Evolutionary conservation across 2,888 invertebrate genomes (phyloP), one percentile per base, ranked within the genome.

Genomic region (Andricus curvator): DNA sequence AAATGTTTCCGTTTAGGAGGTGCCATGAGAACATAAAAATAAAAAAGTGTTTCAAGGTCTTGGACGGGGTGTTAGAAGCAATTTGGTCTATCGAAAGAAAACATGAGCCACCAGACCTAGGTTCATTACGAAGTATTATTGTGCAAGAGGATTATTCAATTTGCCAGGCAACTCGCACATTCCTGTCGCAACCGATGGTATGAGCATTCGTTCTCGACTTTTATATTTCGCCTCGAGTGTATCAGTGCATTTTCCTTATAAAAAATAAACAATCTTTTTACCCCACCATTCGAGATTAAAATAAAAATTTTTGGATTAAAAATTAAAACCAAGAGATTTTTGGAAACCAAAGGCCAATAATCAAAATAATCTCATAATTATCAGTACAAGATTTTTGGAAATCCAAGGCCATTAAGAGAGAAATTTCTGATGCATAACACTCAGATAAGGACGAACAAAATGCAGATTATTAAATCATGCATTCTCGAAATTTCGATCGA

Each of bases 101-200:
- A 48, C 22, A 48, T 70, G 15, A 9, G 25, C 4, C 15, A 37
- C 22, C 77, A 77, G 80, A 80, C 78, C 78, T 78, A 81, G 81
- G 80, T 78, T 80, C 80, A 81, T 84, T 84, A 74, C 66, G 81
- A 77, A 84, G 82, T 82, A 44, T 51, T 80, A 82, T 84, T 84
- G 11, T 48, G 82, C 78, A 84, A 84, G 82, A 65, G 56, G 82
- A 82, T 84, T 84, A 82, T 84, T 82, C 80, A 84, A 82, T 82
- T 84, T 82, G 80, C 80, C 78, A 80, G 82, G 25, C 70, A 70
- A 70, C 70, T 51, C 25, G 70, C 70, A 70, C 82, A 78, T 82
- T 83, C 81, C 81, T 82, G 80, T 81, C 82, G 84, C 82, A 82
- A 84, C 77, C 70, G 80, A 81, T 78, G 37, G 78, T 80, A 81